phyloP scores from a whole-genome alignment of 2,888 invertebrate genomes.

The Leucania comma region DNA sequence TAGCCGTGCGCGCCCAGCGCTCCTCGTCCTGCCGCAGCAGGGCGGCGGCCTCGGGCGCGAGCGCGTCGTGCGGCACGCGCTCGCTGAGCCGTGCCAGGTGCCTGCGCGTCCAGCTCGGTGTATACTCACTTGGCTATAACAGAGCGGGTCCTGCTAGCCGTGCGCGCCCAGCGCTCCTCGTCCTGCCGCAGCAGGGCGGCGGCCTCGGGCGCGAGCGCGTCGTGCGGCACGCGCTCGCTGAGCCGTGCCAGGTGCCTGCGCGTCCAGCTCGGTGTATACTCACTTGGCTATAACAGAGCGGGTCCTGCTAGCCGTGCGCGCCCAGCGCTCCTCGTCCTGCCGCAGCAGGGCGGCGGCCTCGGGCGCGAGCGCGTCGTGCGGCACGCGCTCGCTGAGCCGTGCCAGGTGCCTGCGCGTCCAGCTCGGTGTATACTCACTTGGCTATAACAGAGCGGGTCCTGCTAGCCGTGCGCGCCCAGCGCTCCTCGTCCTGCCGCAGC shows the following conservation, averaged over 20 bases:
- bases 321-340: constrained; percentile 76
- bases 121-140: too few relatives aligned
- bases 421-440: too few relatives aligned
- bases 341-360: constrained; percentile 77
- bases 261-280: constrained; percentile 9
- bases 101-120: background rate
- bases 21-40: too few relatives aligned
- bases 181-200: too few relatives aligned
- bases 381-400: too few relatives aligned
- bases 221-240: background rate
- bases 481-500: constrained; percentile 73
- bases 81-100: background rate
- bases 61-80: background rate
- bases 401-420: too few relatives aligned
- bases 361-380: constrained; percentile 68
- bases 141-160: too few relatives aligned
- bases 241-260: background rate
- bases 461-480: constrained; percentile 69
- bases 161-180: too few relatives aligned
- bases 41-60: too few relatives aligned
- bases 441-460: constrained; percentile 62
- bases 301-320: constrained; percentile 54
- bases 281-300: constrained; percentile 70
- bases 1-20: too few relatives aligned
- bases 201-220: too few relatives aligned